phyloP scores from a whole-genome alignment of 2,888 invertebrate genomes.

The Agriotes lineatus region DNA sequence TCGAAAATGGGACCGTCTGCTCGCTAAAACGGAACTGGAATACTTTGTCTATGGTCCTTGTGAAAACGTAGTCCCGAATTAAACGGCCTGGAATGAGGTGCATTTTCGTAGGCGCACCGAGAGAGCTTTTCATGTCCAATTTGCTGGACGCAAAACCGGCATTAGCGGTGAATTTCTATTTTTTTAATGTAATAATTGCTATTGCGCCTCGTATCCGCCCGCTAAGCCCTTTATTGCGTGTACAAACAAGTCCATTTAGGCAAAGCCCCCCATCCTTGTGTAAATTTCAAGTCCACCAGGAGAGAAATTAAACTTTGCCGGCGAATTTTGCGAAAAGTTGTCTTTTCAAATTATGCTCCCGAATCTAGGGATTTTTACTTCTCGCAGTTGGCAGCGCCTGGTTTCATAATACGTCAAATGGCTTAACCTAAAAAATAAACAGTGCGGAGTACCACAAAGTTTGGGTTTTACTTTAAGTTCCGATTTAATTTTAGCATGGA shows the following conservation, averaged over 20 bases:
- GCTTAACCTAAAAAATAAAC: constrained; percentile 47
- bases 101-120: neutral
- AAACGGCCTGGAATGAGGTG: neutral
- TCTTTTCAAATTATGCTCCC: neutral
- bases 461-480: constrained; percentile 37
- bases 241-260: too few relatives aligned
- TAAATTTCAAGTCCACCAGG: too few relatives aligned
- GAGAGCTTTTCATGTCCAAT: too few relatives aligned
- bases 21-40: constrained; percentile 43
- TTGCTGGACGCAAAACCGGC: too few relatives aligned
- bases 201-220: too few relatives aligned
- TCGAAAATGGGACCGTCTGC: constrained; percentile 43
- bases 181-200: too few relatives aligned
- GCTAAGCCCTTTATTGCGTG: too few relatives aligned
- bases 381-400: neutral
- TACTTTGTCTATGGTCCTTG: constrained; percentile 38
- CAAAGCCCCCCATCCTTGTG: too few relatives aligned
- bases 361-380: neutral
- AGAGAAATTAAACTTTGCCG: too few relatives aligned
- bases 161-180: too few relatives aligned
- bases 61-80: constrained; percentile 39
- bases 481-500: constrained; percentile 62
- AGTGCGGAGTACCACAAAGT: constrained; percentile 26
- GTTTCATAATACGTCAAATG: constrained; percentile 40
- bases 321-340: too few relatives aligned